These are phyloP conservation scores for Polydrusus tereticollis DNA, from an alignment of 2,888 invertebrate species.

Conservation along the genomic window DNA sequence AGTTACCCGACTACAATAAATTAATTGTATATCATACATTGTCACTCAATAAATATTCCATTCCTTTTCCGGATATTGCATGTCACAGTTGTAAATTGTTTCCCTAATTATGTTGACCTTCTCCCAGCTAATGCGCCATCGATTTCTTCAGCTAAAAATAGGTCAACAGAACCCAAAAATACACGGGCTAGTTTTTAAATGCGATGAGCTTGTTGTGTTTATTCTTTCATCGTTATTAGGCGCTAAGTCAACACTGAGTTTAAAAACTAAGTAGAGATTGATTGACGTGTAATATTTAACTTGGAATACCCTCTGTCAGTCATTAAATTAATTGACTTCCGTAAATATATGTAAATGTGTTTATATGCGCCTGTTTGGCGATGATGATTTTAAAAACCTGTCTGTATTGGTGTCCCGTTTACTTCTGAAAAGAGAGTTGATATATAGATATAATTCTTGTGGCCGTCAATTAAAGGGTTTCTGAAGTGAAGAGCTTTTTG, in stretches of 20 bases:
- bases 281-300: not conserved
- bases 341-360: not conserved
- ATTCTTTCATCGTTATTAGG: not conserved
- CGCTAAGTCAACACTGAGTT: not conserved
- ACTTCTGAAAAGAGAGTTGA: no score
- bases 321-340: not conserved
- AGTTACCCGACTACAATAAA: no score
- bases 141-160: not conserved
- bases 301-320: not conserved
- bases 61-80: not conserved
- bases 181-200: not conserved
- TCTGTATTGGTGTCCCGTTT: not conserved
- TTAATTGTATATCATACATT: no score
- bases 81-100: not conserved
- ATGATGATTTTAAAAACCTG: not conserved
- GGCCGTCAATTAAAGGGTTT: no score
- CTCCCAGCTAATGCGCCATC: not conserved
- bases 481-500: no score
- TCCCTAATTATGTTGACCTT: not conserved
- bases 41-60: not conserved
- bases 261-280: conserved; percentile 6
- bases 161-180: not conserved
- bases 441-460: no score
- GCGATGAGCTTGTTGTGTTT: not conserved
- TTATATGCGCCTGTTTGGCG: not conserved